A percentile compares a stretch with the other conserved stretches of the same genome.
Conservation (phyloP, 2,888 invertebrate genomes). For the Pandemis cinnamomeana region DNA sequence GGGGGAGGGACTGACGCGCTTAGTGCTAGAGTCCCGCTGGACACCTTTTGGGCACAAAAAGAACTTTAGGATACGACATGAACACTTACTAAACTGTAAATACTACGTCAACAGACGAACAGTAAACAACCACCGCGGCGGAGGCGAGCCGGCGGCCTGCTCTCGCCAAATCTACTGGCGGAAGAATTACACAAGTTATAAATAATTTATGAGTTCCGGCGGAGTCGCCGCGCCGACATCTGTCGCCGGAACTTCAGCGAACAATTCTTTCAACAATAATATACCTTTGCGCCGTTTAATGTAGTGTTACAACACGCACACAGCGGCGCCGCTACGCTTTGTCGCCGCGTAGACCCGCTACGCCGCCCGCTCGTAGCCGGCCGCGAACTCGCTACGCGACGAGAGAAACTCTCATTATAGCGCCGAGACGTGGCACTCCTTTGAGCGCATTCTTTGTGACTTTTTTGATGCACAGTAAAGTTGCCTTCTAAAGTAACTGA, state of each 20-base stretch:
- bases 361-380: neutral
- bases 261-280: slow-evolving; percentile 6
- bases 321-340: neutral
- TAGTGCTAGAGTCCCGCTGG: no score
- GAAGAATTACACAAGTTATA: slow-evolving; percentile 25
- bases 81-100: neutral
- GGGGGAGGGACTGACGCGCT: no score
- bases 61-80: no score
- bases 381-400: neutral
- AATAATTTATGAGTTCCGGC: slow-evolving; percentile 26
- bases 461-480: neutral
- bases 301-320: neutral
- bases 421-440: neutral
- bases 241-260: slow-evolving; percentile 7
- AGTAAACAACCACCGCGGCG: neutral
- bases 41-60: no score
- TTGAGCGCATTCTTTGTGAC: neutral
- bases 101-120: neutral
- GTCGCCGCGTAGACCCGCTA: neutral
- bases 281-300: neutral
- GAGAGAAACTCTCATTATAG: neutral
- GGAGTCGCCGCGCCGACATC: slow-evolving; percentile 2
- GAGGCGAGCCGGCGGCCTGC: neutral
- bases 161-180: slow-evolving; percentile 11
- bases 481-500: neutral